Evolutionary conservation across 2,113 vertebrate genomes (phyloP).

Genomic region (Odocoileus virginianus): DNA sequence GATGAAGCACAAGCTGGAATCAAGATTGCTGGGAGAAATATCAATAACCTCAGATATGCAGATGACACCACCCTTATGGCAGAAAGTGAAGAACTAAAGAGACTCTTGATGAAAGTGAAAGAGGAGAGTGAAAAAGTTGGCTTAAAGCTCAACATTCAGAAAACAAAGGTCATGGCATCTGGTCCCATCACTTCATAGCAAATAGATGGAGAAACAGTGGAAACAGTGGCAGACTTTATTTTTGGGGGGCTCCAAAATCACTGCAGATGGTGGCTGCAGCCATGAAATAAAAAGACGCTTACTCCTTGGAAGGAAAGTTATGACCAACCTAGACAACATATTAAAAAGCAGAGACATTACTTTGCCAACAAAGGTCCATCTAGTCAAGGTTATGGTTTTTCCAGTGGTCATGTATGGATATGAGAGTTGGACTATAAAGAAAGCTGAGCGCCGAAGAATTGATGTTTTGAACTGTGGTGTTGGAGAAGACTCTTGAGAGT

Average conservation of each 20-base stretch:
- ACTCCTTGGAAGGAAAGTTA: not conserved
- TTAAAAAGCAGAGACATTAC: not conserved
- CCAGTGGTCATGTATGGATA: not conserved
- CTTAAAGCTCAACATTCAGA: not conserved
- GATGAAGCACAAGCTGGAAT: not conserved
- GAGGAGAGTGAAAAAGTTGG: not conserved
- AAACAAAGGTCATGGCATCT: not conserved
- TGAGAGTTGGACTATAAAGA: not conserved
- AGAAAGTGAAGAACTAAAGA: not conserved
- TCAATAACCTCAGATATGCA: not conserved
- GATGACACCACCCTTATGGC: not conserved
- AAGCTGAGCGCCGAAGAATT: rapidly evolving
- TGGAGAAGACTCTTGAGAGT: not conserved
- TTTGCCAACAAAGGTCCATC: not conserved
- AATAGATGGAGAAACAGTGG: not conserved
- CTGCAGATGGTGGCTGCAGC: not conserved
- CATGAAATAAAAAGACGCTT: not conserved
- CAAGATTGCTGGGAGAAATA: not conserved
- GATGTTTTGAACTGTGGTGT: not conserved
- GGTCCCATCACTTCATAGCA: not conserved
- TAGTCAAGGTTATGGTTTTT: not conserved
- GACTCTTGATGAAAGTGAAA: not conserved
- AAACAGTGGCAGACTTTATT: not conserved
- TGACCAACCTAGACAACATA: not conserved
- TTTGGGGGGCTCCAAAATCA: not conserved